These are phyloP conservation scores for Lipotes vexillifer DNA, from an alignment of 2,113 vertebrate species.

Conservation along the genomic window DNA sequence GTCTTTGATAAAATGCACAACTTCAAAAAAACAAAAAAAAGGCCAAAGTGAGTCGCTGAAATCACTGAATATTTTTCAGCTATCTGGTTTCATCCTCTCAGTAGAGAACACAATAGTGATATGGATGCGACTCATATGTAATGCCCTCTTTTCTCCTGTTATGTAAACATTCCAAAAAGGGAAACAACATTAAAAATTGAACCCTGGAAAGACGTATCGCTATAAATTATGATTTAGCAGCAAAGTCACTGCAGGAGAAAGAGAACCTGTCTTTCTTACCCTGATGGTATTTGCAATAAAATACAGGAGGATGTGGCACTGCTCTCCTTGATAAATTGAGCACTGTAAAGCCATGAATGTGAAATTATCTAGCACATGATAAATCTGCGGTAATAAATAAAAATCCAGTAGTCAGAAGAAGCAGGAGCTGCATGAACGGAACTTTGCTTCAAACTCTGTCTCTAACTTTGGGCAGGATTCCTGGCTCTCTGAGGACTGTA, in stretches of 20 bases:
- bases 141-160: conserved; percentile 38
- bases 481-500: not conserved
- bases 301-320: conserved; percentile 64
- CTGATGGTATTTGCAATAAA: conserved; percentile 69
- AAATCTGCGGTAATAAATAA: conserved; percentile 75
- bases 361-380: conserved; percentile 74
- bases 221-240: conserved; percentile 74
- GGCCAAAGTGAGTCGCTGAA: not conserved
- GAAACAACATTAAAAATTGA: conserved; percentile 66
- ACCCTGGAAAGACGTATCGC: not conserved
- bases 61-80: not conserved
- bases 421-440: not conserved
- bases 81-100: conserved; percentile 17
- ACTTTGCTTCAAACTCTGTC: conserved; percentile 41
- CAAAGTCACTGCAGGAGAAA: conserved; percentile 59
- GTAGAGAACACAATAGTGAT: not conserved
- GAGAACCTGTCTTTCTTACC: conserved; percentile 68
- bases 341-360: conserved; percentile 72
- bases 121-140: not conserved
- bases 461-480: conserved; percentile 21
- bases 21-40: not conserved
- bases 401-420: conserved; percentile 57
- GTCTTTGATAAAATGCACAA: conserved; percentile 34
- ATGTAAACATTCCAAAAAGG: conserved; percentile 59
- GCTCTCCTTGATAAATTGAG: conserved; percentile 74